Evolutionary conservation across 2,797 vertebrate species (phyloP).

Genomic region (Brachyrhaphis roseni): DNA sequence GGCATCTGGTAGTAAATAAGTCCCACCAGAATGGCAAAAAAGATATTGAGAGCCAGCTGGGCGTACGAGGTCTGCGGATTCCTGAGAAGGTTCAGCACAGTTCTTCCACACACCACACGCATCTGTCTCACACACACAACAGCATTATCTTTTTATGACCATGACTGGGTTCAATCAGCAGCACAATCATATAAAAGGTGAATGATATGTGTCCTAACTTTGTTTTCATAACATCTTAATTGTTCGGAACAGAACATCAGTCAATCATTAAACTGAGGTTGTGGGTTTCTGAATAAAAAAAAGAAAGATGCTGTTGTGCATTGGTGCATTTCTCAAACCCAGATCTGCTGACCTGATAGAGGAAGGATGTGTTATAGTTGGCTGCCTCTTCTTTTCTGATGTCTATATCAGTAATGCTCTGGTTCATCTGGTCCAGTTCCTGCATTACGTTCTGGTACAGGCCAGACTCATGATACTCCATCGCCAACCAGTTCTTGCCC

Average conservation of each 20-base stretch:
- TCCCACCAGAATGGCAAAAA: constrained; percentile 82
- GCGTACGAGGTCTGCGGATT: constrained; percentile 86
- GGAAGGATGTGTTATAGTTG: constrained; percentile 78
- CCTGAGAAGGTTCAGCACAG: constrained; percentile 75
- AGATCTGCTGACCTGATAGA: constrained; percentile 76
- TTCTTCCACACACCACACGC: constrained; percentile 76
- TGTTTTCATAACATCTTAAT: constrained; percentile 17
- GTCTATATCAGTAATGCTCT: not conserved
- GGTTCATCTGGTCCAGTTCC: constrained; percentile 65
- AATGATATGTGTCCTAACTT: constrained; percentile 13
- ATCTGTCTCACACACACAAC: constrained; percentile 66
- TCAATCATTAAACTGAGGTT: constrained; percentile 8
- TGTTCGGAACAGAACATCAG: not conserved
- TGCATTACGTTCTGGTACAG: constrained; percentile 56
- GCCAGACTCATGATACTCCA: constrained; percentile 66
- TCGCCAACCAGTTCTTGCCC: constrained; percentile 54
- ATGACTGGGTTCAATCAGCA: constrained; percentile 32
- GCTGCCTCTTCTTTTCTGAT: constrained; percentile 13
- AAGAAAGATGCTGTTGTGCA: not conserved
- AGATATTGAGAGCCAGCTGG: constrained; percentile 77
- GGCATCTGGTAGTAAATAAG: constrained; percentile 86
- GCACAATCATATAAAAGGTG: constrained; percentile 11
- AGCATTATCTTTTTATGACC: constrained; percentile 30
- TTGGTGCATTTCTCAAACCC: not conserved
- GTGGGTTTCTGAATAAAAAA: not conserved